Conservation (phyloP, 2,797 vertebrate species). For the Etheostoma perlongum region DNA sequence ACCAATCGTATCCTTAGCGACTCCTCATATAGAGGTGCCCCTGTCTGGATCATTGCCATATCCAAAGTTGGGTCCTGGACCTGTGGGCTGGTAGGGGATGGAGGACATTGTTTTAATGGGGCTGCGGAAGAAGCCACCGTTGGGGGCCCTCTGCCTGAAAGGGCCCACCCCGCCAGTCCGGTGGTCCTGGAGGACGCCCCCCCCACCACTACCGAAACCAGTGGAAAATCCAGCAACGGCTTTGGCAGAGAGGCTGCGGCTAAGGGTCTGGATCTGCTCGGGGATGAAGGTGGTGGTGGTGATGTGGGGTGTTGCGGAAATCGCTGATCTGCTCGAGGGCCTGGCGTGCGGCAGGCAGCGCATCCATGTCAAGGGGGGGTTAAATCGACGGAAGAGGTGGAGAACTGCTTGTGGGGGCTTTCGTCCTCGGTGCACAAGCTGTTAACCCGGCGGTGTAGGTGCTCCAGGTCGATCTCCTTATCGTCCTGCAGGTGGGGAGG, state of each 20-base stretch:
- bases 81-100: slow-evolving; percentile 97
- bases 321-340: slow-evolving; percentile 99
- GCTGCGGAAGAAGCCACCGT: slow-evolving; percentile 98
- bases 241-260: slow-evolving; percentile 98
- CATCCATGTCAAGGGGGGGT: slow-evolving; percentile 99
- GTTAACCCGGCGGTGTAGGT: slow-evolving; percentile 99
- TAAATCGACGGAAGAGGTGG: slow-evolving; percentile 99
- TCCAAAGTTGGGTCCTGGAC: slow-evolving; percentile 95
- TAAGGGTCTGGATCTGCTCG: slow-evolving; percentile 99
- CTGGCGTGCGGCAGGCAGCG: slow-evolving; percentile 95
- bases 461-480: slow-evolving; percentile 99
- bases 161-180: slow-evolving; percentile 93
- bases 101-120: slow-evolving; percentile 99
- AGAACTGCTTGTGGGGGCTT: slow-evolving; percentile 99
- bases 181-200: slow-evolving; percentile 91
- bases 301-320: slow-evolving; percentile 99
- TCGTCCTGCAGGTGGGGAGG: slow-evolving; percentile 88
- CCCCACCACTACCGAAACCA: slow-evolving; percentile 86
- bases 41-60: slow-evolving; percentile 97
- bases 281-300: slow-evolving; percentile 99
- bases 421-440: slow-evolving; percentile 99
- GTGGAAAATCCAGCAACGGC: slow-evolving; percentile 94
- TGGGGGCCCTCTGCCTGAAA: slow-evolving; percentile 98
- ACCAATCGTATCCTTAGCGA: slow-evolving; percentile 51
- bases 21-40: slow-evolving; percentile 97